Conservation (phyloP, 1,140 invertebrate species). For the Dryas iulia region DNA sequence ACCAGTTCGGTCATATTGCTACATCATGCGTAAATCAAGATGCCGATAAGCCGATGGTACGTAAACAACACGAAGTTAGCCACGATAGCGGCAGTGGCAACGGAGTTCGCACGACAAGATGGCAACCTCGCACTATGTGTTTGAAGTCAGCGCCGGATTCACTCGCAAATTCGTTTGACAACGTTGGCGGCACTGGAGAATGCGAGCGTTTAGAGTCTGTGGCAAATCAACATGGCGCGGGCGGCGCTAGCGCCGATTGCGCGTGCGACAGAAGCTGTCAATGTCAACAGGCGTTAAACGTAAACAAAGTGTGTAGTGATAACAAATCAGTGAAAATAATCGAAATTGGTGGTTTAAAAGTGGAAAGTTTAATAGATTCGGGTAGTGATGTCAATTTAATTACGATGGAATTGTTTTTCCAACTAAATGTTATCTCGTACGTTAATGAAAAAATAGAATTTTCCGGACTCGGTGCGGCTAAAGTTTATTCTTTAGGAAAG, state of each 20-base stretch:
- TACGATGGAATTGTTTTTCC: background rate
- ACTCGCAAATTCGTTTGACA: background rate
- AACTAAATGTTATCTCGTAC: conserved; percentile 1
- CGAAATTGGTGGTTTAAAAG: conserved; percentile 11
- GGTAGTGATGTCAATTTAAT: conserved; percentile 10
- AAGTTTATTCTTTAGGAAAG: conserved; percentile 7
- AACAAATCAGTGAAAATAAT: conserved; percentile 10
- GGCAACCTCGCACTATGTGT: conserved; percentile 7
- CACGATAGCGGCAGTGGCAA: conserved; percentile 4
- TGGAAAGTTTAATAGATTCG: conserved; percentile 13
- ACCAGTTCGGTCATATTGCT: conserved; percentile 2
- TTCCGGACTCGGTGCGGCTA: background rate
- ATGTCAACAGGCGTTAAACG: conserved; percentile 6
- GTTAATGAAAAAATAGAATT: conserved; percentile 4
- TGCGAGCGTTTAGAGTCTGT: too few relatives aligned
- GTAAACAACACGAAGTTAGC: conserved; percentile 7
- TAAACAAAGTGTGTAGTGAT: conserved; percentile 8
- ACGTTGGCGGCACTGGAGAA: background rate
- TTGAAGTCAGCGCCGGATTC: background rate
- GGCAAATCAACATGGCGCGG: conserved; percentile 4
- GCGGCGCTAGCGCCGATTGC: conserved; percentile 7
- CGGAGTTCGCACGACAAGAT: conserved; percentile 6
- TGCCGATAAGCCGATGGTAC: background rate
- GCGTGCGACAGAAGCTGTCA: conserved; percentile 5
- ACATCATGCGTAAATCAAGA: background rate